These are phyloP conservation scores for Galleria mellonella DNA, from an alignment of 1,140 invertebrate genomes.

Conservation along the genomic window DNA sequence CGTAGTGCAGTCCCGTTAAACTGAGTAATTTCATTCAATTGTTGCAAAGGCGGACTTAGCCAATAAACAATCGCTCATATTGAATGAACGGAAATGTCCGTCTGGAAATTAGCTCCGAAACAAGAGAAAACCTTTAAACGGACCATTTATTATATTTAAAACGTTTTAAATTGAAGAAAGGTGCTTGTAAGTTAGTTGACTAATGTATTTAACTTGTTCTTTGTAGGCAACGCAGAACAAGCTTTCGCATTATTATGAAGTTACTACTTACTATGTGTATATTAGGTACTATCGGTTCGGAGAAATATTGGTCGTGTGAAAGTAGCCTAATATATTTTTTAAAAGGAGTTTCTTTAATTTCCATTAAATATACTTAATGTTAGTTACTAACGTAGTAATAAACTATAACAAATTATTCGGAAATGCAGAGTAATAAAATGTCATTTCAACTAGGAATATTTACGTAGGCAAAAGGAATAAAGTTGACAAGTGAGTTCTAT, in stretches of 20 bases:
- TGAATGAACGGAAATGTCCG: conserved; percentile 72
- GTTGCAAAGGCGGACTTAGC: conserved; percentile 42
- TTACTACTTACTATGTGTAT: neutral
- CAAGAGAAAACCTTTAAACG: conserved; percentile 68
- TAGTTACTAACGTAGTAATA: too few relatives aligned
- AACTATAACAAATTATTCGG: too few relatives aligned
- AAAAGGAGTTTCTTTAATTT: too few relatives aligned
- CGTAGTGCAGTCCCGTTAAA: conserved; percentile 51
- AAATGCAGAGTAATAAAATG: too few relatives aligned
- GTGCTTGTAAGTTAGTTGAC: conserved; percentile 17
- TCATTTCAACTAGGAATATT: neutral
- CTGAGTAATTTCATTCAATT: conserved; percentile 63
- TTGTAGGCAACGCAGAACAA: conserved; percentile 1
- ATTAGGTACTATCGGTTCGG: too few relatives aligned
- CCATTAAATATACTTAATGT: too few relatives aligned
- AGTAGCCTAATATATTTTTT: too few relatives aligned
- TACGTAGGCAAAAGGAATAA: conserved; percentile 44
- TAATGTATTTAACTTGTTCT: conserved; percentile 58
- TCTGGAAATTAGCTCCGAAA: conserved; percentile 64
- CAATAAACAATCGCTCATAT: conserved; percentile 70
- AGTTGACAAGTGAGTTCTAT: conserved; percentile 56
- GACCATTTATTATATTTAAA: conserved; percentile 62
- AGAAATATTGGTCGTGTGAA: too few relatives aligned
- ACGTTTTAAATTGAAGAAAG: conserved; percentile 52
- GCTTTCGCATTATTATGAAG: conserved; percentile 31